Conservation (phyloP, 2,888 invertebrate species). For the Limenitis arthemis region DNA sequence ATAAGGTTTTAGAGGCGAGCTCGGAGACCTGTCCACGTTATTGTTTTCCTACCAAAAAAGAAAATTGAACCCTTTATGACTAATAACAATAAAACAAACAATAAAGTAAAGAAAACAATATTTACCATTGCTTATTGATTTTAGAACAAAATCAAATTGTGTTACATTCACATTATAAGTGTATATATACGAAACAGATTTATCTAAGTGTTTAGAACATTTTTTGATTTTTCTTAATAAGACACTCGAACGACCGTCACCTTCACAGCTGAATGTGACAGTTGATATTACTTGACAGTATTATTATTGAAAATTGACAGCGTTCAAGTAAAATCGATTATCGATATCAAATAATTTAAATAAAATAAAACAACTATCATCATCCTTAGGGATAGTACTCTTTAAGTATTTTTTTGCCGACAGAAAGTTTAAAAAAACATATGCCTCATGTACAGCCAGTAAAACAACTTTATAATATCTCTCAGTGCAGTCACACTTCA, state of each 20-base stretch:
- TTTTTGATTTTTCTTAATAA: background rate
- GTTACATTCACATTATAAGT: background rate
- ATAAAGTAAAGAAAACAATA: constrained; percentile 1
- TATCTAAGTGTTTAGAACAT: background rate
- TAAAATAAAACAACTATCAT: too few relatives aligned
- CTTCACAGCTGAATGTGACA: constrained; percentile 6
- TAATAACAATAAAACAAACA: constrained; percentile 4
- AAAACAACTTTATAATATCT: too few relatives aligned
- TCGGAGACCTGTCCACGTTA: constrained; percentile 36
- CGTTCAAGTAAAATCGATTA: too few relatives aligned
- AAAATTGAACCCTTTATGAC: constrained; percentile 4
- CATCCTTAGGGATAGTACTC: too few relatives aligned
- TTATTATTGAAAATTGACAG: background rate
- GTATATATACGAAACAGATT: background rate
- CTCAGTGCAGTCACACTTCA: too few relatives aligned
- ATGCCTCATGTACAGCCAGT: too few relatives aligned
- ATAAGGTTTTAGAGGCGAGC: constrained; percentile 38
- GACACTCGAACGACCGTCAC: background rate
- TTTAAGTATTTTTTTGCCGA: too few relatives aligned
- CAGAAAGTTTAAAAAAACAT: too few relatives aligned
- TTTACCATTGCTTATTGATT: constrained; percentile 14
- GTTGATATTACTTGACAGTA: background rate
- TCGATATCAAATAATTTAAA: too few relatives aligned
- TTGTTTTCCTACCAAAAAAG: constrained; percentile 33
- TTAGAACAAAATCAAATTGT: constrained; percentile 16